Evolutionary conservation across 2,113 vertebrate genomes (phyloP).

Genomic region (Marmota monax): DNA sequence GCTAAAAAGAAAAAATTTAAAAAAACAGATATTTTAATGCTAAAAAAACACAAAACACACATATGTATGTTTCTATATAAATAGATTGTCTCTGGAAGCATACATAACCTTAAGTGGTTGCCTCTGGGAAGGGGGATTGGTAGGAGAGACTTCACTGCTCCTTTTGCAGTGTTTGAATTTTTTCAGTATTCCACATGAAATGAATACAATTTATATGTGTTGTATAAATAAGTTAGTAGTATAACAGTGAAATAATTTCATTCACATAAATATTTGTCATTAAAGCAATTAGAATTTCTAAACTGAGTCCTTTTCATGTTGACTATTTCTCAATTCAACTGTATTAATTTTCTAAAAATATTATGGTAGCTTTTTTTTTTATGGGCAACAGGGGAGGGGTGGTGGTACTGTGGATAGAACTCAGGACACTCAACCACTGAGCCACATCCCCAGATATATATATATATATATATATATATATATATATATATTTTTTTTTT

Average conservation of each 20-base stretch:
- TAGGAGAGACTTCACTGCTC: background rate
- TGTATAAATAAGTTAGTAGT: background rate
- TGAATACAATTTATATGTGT: constrained; percentile 9
- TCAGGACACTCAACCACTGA: no score
- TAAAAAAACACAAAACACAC: no score
- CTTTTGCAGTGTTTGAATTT: constrained; percentile 40
- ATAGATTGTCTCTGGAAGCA: constrained; percentile 8
- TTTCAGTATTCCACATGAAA: background rate
- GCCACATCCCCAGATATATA: no score
- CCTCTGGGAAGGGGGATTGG: background rate
- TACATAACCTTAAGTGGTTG: background rate
- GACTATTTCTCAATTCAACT: constrained; percentile 45
- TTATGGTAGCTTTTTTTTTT: background rate
- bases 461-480: no score
- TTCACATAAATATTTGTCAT: constrained; percentile 41
- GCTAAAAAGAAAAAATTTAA: no score
- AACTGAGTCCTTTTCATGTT: constrained; percentile 57
- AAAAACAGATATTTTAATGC: no score
- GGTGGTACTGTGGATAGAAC: no score
- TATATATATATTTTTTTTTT: no score
- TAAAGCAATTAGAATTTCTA: constrained; percentile 54
- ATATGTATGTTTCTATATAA: background rate
- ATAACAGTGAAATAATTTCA: constrained; percentile 46
- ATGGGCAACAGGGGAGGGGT: no score
- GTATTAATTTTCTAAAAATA: constrained; percentile 27